These are phyloP conservation scores for Drosophila bifasciata DNA, from an alignment of 1,140 invertebrate genomes.

Conservation along the genomic window DNA sequence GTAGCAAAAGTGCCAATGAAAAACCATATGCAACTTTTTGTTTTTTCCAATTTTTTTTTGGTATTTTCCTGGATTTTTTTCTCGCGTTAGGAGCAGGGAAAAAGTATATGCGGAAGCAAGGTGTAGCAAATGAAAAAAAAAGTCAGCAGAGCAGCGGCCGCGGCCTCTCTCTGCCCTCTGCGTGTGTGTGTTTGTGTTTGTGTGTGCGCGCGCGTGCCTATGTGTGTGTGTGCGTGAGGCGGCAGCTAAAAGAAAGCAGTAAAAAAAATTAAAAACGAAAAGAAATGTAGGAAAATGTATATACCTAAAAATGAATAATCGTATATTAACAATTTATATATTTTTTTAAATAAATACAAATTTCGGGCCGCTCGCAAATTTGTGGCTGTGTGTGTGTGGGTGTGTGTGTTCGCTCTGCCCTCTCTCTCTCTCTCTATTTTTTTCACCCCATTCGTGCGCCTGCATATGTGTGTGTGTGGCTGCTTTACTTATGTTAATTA, in stretches of 20 bases:
- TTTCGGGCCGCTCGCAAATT: conserved; percentile 18
- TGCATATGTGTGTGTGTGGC: conserved; percentile 18
- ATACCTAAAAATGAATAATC: conserved; percentile 61
- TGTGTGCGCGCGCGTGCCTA: conserved; percentile 36
- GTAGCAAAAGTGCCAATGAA: conserved; percentile 50
- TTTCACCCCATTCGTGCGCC: conserved; percentile 43
- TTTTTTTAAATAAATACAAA: conserved; percentile 31
- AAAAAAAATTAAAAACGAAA: conserved; percentile 64
- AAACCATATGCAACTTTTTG: conserved; percentile 31
- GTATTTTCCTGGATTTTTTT: conserved; percentile 42
- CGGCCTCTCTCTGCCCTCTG: conserved; percentile 4
- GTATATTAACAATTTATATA: conserved; percentile 12
- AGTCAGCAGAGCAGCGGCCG: conserved; percentile 58
- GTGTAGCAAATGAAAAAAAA: conserved; percentile 73
- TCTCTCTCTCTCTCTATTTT: conserved; percentile 21
- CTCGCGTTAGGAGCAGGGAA: conserved; percentile 29
- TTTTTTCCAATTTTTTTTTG: conserved; percentile 7
- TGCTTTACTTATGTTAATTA: conserved; percentile 5
- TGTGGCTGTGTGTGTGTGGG: conserved; percentile 4
- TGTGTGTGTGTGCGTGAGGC: conserved; percentile 67
- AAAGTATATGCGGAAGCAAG: conserved; percentile 79
- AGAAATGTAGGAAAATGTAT: conserved; percentile 69
- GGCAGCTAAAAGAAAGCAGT: conserved; percentile 73
- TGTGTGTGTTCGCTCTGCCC: conserved; percentile 18
- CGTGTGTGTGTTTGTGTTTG: conserved; percentile 22